These are phyloP conservation scores for Thunnus thynnus DNA, from an alignment of 2,113 vertebrate genomes.

Conservation along the genomic window DNA sequence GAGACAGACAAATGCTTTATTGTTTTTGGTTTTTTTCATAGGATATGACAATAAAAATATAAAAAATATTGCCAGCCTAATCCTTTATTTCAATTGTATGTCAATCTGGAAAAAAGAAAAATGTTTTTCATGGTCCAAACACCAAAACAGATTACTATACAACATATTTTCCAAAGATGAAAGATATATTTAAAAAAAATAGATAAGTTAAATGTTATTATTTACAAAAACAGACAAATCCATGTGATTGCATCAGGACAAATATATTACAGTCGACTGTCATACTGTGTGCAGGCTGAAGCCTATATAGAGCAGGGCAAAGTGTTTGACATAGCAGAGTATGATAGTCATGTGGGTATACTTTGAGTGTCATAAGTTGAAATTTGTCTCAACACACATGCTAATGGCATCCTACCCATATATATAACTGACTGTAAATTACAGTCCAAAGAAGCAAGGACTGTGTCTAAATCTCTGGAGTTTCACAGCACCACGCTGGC, in stretches of 20 bases:
- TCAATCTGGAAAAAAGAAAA: too few species aligned
- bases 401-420: neutral
- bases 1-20: too few species aligned
- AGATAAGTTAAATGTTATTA: neutral
- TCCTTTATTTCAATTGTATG: too few species aligned
- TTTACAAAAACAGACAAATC: neutral
- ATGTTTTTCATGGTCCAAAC: neutral
- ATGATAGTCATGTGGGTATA: too few species aligned
- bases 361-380: too few species aligned
- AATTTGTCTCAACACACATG: neutral
- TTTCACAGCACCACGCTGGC: constrained; percentile 85
- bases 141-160: neutral
- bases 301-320: neutral
- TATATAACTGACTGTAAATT: neutral
- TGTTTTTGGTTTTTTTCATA: too few species aligned
- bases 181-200: neutral
- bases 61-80: too few species aligned
- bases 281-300: neutral
- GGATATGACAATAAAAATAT: too few species aligned
- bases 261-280: too few species aligned
- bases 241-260: neutral
- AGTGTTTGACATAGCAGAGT: neutral
- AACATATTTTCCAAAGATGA: neutral
- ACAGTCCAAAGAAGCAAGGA: neutral
- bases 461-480: neutral